Evolutionary conservation across 2,113 vertebrate genomes (phyloP).

Genomic region (Clarias macrocephalus): DNA sequence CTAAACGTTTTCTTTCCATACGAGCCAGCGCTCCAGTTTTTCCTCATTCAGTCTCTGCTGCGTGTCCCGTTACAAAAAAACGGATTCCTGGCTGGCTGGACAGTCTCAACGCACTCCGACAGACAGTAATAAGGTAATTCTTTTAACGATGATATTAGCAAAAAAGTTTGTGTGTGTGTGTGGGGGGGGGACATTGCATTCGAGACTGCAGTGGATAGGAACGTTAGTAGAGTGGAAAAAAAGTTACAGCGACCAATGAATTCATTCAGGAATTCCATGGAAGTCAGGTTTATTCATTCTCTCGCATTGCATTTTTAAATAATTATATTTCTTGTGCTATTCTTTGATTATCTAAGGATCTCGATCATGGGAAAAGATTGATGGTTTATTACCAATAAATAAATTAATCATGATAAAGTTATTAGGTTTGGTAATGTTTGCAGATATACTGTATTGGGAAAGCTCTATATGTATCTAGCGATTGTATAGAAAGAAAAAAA

Average conservation of each 20-base stretch:
- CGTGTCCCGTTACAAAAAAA: constrained; percentile 69
- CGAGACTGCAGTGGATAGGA: not conserved
- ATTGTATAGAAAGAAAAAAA: not conserved
- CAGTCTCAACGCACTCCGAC: constrained; percentile 63
- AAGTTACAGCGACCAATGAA: not conserved
- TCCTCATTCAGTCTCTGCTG: constrained; percentile 68
- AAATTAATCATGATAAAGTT: not conserved
- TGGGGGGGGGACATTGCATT: not conserved
- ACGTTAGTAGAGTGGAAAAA: not conserved
- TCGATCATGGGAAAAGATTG: not conserved
- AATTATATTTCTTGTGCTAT: not conserved
- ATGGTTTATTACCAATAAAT: not conserved
- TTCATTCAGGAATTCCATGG: not conserved
- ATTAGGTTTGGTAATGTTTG: not conserved
- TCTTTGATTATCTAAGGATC: not conserved
- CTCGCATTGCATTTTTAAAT: not conserved
- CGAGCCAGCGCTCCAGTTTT: constrained; percentile 75
- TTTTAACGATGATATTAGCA: constrained; percentile 6
- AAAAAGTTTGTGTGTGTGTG: not conserved
- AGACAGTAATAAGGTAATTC: constrained; percentile 69
- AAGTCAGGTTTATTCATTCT: constrained; percentile 6
- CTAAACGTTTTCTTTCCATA: constrained; percentile 77
- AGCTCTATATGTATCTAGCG: not conserved
- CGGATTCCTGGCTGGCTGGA: constrained; percentile 72
- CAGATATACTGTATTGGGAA: not conserved